A percentile compares a stretch with the other conserved stretches of the same genome.
phyloP scores from a whole-genome alignment of 2,888 invertebrate species.

The Heliconius hortense region DNA sequence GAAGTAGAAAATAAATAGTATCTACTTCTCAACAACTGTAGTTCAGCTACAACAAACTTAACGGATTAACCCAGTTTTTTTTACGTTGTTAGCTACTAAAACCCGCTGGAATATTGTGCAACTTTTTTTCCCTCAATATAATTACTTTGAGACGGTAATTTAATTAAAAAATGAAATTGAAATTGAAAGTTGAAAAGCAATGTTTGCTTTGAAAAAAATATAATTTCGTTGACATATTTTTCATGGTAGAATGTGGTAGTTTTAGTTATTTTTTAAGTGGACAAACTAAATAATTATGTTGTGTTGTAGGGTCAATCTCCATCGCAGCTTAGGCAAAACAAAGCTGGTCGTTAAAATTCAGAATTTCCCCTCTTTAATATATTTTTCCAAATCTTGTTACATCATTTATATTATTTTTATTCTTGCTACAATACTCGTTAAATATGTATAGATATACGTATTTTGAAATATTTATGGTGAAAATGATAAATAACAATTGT shows the following conservation, averaged over 20 bases:
- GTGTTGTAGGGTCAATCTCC: not conserved
- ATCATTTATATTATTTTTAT: too few relatives aligned
- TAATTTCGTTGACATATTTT: not conserved
- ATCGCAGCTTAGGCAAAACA: not conserved
- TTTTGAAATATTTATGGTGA: too few relatives aligned
- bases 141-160: constrained; percentile 21
- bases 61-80: constrained; percentile 24
- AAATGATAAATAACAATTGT: too few relatives aligned
- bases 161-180: constrained; percentile 23
- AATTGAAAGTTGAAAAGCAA: constrained; percentile 11
- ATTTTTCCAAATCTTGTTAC: too few relatives aligned
- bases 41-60: not conserved
- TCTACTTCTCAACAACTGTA: not conserved
- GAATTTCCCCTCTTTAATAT: too few relatives aligned
- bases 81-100: constrained; percentile 17
- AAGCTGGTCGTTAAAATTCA: too few relatives aligned
- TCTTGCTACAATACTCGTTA: too few relatives aligned
- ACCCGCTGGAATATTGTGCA: not conserved
- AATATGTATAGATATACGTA: too few relatives aligned
- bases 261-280: not conserved
- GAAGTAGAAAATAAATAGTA: not conserved
- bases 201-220: not conserved
- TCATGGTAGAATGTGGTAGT: not conserved
- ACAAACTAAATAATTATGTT: not conserved
- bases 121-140: constrained; percentile 18